Evolutionary conservation across 2,797 vertebrate species (phyloP), one percentile per base, ranked within the genome.

Genomic region (Manis javanica): DNA sequence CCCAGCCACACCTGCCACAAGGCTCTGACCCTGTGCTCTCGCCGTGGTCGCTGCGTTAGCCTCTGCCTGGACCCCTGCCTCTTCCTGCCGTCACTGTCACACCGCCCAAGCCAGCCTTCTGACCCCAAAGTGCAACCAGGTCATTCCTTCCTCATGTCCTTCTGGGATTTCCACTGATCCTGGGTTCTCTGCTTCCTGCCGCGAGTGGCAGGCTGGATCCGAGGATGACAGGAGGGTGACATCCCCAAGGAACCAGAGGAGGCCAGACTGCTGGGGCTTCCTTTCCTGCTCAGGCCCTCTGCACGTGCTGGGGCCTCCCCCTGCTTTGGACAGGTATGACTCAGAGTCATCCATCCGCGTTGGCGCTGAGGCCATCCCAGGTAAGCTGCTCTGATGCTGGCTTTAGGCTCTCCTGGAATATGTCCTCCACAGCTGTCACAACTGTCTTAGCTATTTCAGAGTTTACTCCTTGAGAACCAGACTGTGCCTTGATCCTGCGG

Each of bases 261-360:
- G 24, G 23, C 46, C 13, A 11, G 26, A 7, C 3, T 12, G 23
- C 42, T 0, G 55, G 77, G 49, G 0, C 10, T 31, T 72, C 57
- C 57, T 42, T 46, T 78, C 57, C 26, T 9, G n/a, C 29, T 4
- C 89, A 42, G 84, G 51, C 59, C 84, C 66, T 87, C 59, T 42
- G 63, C 61, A 69, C 3, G 19, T 5, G 46, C 83, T 24, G 39
- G 24, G 23, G 53, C 0, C 0, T 3, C 7, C 29, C 14, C 8
- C 10, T 1, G 57, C 13, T 0, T n/a, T n/a, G 3, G 0, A 0
- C 53, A 0, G 3, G 12, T 13, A 46, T 24, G 26, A 51, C 42
- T 13, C 15, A 63, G 34, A n/a, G 31, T 24, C 42, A 12, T 4
- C 31, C 55, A 5, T 14, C 61, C 2, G 21, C 1, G 19, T 72